Conservation (phyloP, 2,888 invertebrate genomes). For the Toxonevra muliebris region DNA sequence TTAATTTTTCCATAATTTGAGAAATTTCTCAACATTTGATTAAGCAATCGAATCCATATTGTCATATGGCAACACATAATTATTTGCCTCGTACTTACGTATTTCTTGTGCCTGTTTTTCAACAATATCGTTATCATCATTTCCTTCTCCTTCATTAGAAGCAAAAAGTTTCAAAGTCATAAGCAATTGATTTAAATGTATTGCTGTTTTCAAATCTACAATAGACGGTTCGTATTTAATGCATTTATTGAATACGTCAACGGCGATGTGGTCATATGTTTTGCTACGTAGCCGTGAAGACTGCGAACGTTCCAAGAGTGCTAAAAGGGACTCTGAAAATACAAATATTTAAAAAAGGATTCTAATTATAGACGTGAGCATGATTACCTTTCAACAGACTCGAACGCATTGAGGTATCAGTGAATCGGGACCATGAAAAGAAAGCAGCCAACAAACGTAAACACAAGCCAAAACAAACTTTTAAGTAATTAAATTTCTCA, state of each 20-base stretch:
- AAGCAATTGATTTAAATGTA: constrained; percentile 56
- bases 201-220: constrained; percentile 57
- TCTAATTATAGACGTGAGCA: not conserved
- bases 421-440: constrained; percentile 74
- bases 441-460: constrained; percentile 69
- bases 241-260: constrained; percentile 50
- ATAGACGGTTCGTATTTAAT: constrained; percentile 49
- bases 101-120: constrained; percentile 49
- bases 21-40: no score
- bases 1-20: no score
- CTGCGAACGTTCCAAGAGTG: constrained; percentile 39
- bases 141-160: constrained; percentile 34
- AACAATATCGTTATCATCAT: constrained; percentile 27
- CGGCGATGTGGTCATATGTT: constrained; percentile 41
- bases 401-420: constrained; percentile 54
- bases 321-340: constrained; percentile 49
- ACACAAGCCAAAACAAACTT: constrained; percentile 69
- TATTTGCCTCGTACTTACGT: constrained; percentile 55
- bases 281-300: constrained; percentile 35
- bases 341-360: constrained; percentile 5
- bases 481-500: constrained; percentile 67
- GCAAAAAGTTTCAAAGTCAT: constrained; percentile 48
- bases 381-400: constrained; percentile 51
- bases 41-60: no score
- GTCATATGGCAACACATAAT: no score